These are phyloP conservation scores for Zosterops lateralis DNA, from an alignment of 2,113 vertebrate species.

Conservation along the genomic window DNA sequence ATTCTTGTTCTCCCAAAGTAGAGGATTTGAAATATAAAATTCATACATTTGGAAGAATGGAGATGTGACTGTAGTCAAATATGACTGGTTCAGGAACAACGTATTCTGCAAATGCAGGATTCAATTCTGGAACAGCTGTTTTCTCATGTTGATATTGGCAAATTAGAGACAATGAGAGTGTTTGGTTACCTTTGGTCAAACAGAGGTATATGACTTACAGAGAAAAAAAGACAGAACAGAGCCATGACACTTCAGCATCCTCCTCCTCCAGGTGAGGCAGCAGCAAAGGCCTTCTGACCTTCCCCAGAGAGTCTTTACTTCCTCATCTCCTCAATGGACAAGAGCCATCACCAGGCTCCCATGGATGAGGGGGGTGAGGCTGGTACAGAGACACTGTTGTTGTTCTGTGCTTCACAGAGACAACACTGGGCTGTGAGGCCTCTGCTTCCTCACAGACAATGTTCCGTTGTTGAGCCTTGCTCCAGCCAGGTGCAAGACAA, in stretches of 20 bases:
- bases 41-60: not conserved
- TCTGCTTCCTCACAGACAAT: not conserved
- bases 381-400: not conserved
- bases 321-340: not conserved
- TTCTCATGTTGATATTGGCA: not conserved
- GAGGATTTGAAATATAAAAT: not conserved
- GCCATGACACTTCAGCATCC: not conserved
- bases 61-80: not conserved
- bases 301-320: not conserved
- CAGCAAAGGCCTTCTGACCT: not conserved
- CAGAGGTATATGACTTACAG: accelerated
- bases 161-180: not conserved
- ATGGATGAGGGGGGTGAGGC: not conserved
- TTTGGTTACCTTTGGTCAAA: not conserved
- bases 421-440: not conserved
- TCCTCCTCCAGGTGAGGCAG: not conserved
- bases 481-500: not conserved
- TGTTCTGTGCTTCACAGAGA: not conserved
- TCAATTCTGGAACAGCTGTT: not conserved
- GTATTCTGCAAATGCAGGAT: not conserved
- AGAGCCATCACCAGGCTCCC: not conserved
- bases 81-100: not conserved
- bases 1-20: not conserved
- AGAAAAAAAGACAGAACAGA: not conserved
- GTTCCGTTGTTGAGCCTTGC: not conserved